Base-by-base conservation (phyloP, 2,113 vertebrate genomes). In the Procavia capensis region DNA sequence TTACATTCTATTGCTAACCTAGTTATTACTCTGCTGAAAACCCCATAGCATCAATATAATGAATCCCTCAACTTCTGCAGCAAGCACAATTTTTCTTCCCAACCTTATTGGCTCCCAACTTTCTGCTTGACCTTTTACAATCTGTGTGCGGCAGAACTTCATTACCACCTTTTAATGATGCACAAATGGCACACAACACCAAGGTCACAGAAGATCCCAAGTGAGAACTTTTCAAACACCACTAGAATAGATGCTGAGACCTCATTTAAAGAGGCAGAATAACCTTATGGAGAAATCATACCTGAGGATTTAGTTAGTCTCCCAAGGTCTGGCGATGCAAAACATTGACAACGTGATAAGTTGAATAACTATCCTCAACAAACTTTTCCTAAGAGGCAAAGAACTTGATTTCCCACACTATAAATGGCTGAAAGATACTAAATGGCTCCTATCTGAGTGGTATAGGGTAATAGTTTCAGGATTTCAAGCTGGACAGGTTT, bases 101-200 rank as follows among this genome's bases (percentile, higher is more conserved):
- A 98, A 98, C 94, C 97, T 98, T 98, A 98, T 98, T 98, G 98
- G 98, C 97, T 99, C 98, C 96, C 97, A 98, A 98, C 98, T 98
- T 99, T 99, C 98, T 98, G 98, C 98, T 98, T 99, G 98, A 99
- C 98, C 98, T 99, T 99, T 99, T 97, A 98, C 98, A 98, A 98
- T 98, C 98, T 98, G 97, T 97, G 98, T 98, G 97, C 68, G 0
- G 98, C 98, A 98, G 98, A 98, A 98, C 98, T 99, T 99, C 98
- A 99, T 99, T 99, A 98, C 98, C 98, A 98, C 98, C 98, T 98
- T 99, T 99, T 99, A 99, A 99, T 98, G 98, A 99, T 98, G 98
- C 98, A 98, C 98, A 98, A 98, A 99, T 98, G 98, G 98, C 98
- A 98, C 96, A 98, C 97, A 98, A 98, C 98, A 98, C 97, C 98